Evolutionary conservation across 2,797 vertebrate genomes (phyloP), one percentile per base, ranked within the genome.

Genomic region (Pipistrellus nathusii): DNA sequence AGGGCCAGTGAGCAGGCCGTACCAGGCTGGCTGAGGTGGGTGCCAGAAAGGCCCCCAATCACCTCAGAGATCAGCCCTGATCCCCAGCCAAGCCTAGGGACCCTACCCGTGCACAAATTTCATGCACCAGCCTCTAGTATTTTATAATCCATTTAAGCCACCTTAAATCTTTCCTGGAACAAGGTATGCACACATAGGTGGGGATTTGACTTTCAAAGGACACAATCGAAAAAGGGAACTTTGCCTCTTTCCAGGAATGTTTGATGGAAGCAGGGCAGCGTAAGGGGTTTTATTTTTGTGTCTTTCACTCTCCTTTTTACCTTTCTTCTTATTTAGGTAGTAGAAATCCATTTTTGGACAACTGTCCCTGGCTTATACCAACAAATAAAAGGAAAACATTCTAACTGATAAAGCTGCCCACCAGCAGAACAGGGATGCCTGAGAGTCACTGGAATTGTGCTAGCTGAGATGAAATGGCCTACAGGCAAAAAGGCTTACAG

Each of bases 151-250:
- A 84, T 23, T 10, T 73, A 57, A 17, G 12, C 12, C 27, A 90
- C 68, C 64, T 75, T 90, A 92, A 91, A 80, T 76, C 44, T 72
- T 75, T 96, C 66, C 46, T 86, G 17, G 27, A 90, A 93, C 9
- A 87, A 92, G 25, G 20, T 66, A 66, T 64, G 55, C 85, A 87
- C 53, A 88, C 14, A 88, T 1, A 89, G 44, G 6, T 91, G 23
- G 48, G 38, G 57, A 75, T 73, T 86, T 93, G 72, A 93, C 77
- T 87, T 93, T 86, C 71, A 92, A 90, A 87, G 93, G 32, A 46
- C 71, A 78, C 11, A 93, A 94, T 38, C 78, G 57, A 88, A 84
- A 90, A 59, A 57, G 68, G 27, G 64, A 95, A 87, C 38, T 85
- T 32, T 44, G 64, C 55, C 23, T 81, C 59, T 95, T 92, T 92